Evolutionary conservation across 2,113 vertebrate genomes (phyloP).

Genomic region (Gasterosteus nipponicus): DNA sequence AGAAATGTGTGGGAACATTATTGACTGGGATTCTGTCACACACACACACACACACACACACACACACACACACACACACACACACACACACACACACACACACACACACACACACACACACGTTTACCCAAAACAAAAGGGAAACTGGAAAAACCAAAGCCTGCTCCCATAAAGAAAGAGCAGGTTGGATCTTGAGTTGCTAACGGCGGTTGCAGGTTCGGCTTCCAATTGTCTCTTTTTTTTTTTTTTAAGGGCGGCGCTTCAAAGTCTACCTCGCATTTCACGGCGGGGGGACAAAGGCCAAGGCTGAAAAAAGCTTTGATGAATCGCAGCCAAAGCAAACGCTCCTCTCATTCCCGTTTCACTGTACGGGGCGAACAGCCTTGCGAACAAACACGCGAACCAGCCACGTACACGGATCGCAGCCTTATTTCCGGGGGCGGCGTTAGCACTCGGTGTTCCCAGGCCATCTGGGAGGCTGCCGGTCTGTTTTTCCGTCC

Average conservation of each 20-base stretch:
- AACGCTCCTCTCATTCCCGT: conserved; percentile 45
- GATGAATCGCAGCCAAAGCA: conserved; percentile 14
- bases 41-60: conserved; percentile 10
- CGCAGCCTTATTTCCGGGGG: conserved; percentile 5
- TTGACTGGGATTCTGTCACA: conserved; percentile 19
- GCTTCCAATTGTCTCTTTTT: conserved; percentile 15
- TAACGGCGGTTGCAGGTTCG: conserved; percentile 6
- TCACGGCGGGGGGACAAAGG: conserved; percentile 58
- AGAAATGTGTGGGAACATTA: conserved; percentile 47
- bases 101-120: conserved; percentile 11
- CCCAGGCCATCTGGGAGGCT: not conserved
- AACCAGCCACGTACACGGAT: not conserved
- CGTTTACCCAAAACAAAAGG: conserved; percentile 62
- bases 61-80: conserved; percentile 12
- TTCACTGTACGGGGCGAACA: conserved; percentile 27
- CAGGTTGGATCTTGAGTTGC: conserved; percentile 46
- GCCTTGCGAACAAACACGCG: conserved; percentile 22
- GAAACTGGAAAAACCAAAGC: conserved; percentile 65
- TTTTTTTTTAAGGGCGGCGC: conserved; percentile 10
- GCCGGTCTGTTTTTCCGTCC: not conserved
- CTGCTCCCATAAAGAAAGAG: conserved; percentile 1
- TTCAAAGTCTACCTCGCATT: conserved; percentile 43
- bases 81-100: conserved; percentile 23
- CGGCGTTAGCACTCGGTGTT: conserved; percentile 46
- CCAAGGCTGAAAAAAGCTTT: conserved; percentile 28